A percentile compares a stretch with the other conserved stretches of the same genome.
These are phyloP conservation scores for Protobothrops mucrosquamatus DNA, from an alignment of 2,113 vertebrate genomes.

Conservation along the genomic window DNA sequence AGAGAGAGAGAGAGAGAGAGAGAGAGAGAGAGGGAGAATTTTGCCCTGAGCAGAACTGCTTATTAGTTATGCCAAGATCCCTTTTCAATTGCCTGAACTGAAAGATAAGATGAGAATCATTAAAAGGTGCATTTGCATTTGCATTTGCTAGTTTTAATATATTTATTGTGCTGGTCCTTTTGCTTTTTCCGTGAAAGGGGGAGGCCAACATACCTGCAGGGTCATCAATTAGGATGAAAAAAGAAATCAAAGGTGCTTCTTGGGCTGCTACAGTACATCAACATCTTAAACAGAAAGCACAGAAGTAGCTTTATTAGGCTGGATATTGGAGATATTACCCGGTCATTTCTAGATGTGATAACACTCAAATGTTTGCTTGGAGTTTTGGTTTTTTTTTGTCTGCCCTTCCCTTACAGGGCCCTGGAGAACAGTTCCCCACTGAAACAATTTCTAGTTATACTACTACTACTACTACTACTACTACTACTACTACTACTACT, in stretches of 20 bases:
- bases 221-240: background rate
- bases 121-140: slow-evolving; percentile 10
- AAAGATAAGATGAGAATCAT: background rate
- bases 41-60: slow-evolving; percentile 53
- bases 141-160: background rate
- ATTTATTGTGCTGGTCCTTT: background rate
- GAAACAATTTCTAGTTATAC: background rate
- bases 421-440: background rate
- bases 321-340: background rate
- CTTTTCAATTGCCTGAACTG: slow-evolving; percentile 36
- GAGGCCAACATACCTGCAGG: background rate
- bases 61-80: slow-evolving; percentile 48
- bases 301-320: background rate
- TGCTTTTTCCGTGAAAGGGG: background rate
- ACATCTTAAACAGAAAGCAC: background rate
- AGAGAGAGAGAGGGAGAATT: background rate
- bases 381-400: background rate
- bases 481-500: no score
- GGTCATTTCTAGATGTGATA: background rate
- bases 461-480: no score
- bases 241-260: background rate
- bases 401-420: background rate
- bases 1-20: background rate
- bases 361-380: background rate
- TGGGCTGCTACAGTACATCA: background rate